Base-by-base conservation (phyloP, 2,888 invertebrate species). In the Heliconius hortense region DNA sequence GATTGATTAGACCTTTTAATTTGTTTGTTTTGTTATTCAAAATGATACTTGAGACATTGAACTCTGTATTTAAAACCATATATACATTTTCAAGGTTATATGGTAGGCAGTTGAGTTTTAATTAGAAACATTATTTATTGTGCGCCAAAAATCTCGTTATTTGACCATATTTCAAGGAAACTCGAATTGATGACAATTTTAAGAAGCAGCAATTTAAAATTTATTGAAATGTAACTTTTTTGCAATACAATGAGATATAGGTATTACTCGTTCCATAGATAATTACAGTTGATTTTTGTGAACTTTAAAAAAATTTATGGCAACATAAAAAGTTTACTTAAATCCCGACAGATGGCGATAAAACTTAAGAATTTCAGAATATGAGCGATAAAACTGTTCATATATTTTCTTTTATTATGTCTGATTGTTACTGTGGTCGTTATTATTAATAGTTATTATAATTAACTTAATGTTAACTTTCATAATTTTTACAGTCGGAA, bases 1-100 rank as follows among this genome's bases (percentile, higher is more conserved):
- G 48, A 43, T 72, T 66, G 75, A 79, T 80, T 78, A 77, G 76
- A 80, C 72, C 73, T 62, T 80, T 78, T 72, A 48, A 76, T 80
- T 76, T 72, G 59, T 73, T 70, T 72, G 64, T 31, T 35, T 77
- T 69, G 35, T 53, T 18, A 67, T 67, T 53, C 59, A 39, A n/a
- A 56, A 26, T 39, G 59, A 64, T 24, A 39, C 64, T 39, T 35
- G 43, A 66, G 66, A 66, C 56, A 59, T 53, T 43, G 21, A 59
- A 60, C n/a, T 69, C 8, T 7, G 8, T 24, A 4, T 62, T 26
- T 39, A 26, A 11, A 62, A 62, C 11, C 18, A 24, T 21, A 21
- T n/a, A 43, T 35, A 1, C 10, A 43, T 60, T 8, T 18, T 69
- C 24, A 59, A 70, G 21, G 28, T 26, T 48, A 48, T 48, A 48